Base-by-base conservation (phyloP, 2,797 vertebrate species). In the Steatocranus sp. region DNA sequence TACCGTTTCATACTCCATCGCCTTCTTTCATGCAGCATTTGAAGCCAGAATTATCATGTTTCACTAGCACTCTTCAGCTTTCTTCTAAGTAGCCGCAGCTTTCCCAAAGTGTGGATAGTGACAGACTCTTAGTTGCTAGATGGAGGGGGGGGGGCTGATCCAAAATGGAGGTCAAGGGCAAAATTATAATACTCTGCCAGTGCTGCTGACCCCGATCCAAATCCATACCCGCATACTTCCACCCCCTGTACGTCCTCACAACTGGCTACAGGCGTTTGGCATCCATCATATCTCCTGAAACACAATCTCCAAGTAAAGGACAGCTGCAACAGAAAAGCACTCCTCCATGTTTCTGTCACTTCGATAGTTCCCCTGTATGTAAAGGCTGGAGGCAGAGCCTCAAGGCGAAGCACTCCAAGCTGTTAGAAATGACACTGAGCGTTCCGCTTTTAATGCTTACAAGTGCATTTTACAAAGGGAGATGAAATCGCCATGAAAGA, bases 221-320 rank as follows among this genome's bases (percentile, higher is more conserved):
- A 97, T 89, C 83, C 90, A 91, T 84, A 91, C 84, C 84, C 87
- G 76, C 79, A 63, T 17, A 41, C 81, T 48, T 82, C 78, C 76
- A n/a, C 76, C 81, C 83, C 78, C 25, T 66, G 58, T 15, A 77
- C 50, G 82, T 89, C 91, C 96, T 95, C 97, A 97, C 97, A 97
- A 97, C 96, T 97, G 97, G 96, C 95, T 96, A 94, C 96, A 97
- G 96, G 94, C 97, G 94, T 95, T 94, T 94, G 95, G 95, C 97
- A 96, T 98, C 96, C 96, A 96, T 98, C 97, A 97, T 80, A 95
- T 94, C 94, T 96, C 86, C 92, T 95, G 97, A 98, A 98, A 98
- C 95, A 89, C 93, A 96, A 98, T 97, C 97, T 94, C 95, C 94
- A 94, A 94, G 92, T 88, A 92, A 95, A 95, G 93, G 96, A 97